phyloP scores from a whole-genome alignment of 23 tunicate genomes.

The Corella eumyota region DNA sequence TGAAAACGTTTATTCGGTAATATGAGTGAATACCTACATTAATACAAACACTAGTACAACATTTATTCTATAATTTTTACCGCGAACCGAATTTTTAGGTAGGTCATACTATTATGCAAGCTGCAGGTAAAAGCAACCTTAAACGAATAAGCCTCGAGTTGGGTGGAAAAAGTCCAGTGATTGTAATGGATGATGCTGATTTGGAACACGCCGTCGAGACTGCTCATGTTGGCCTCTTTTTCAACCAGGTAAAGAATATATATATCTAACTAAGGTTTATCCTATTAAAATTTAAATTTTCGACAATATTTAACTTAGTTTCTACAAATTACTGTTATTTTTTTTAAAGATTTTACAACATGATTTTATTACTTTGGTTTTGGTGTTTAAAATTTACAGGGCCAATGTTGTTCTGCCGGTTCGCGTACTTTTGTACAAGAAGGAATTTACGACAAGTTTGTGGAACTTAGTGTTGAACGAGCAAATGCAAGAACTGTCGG shows the following conservation, averaged over 20 bases:
- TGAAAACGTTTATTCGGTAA: no score
- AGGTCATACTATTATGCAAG: slow-evolving; percentile 75
- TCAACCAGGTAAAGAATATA: slow-evolving; percentile 75
- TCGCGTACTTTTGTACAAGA: slow-evolving; percentile 80
- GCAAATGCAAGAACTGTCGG: slow-evolving; percentile 82
- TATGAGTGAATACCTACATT: no score
- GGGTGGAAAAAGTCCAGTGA: slow-evolving; percentile 93
- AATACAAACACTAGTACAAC: no score
- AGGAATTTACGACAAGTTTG: slow-evolving; percentile 90
- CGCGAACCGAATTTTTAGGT: no score
- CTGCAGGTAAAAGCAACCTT: slow-evolving; percentile 80
- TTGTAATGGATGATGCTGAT: slow-evolving; percentile 88
- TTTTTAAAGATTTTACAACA: no score
- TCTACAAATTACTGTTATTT: no score
- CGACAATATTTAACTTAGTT: no score
- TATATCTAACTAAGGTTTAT: no score
- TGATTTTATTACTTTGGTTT: no score
- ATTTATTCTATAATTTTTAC: no score
- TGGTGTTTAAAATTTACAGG: no score
- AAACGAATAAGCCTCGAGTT: slow-evolving; percentile 85
- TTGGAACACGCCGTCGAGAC: slow-evolving; percentile 90
- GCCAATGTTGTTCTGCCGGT: slow-evolving; percentile 94
- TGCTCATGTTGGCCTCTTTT: slow-evolving; percentile 91
- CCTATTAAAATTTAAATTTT: no score
- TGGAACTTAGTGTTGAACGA: slow-evolving; percentile 77